phyloP scores from a whole-genome alignment of 2,113 vertebrate species.

The Mola mola region DNA sequence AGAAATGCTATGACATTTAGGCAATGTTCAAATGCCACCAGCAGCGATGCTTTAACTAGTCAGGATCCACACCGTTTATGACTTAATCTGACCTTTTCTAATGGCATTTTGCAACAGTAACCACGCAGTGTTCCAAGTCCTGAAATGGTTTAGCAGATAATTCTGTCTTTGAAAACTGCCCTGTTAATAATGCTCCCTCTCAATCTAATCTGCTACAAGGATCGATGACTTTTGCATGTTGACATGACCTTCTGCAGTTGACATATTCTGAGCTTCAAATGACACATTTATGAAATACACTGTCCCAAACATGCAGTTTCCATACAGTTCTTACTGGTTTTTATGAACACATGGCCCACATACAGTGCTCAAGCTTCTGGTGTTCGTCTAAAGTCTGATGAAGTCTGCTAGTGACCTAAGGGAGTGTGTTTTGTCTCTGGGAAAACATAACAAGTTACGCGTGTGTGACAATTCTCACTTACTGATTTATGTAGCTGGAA shows the following conservation, averaged over 20 bases:
- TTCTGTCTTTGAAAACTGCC: neutral
- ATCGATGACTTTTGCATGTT: constrained; percentile 4
- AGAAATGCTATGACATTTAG: constrained; percentile 41
- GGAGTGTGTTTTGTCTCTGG: constrained; percentile 21
- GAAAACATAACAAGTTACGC: constrained; percentile 13
- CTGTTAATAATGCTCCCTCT: constrained; percentile 4
- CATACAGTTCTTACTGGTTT: too few relatives aligned
- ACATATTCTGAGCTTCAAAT: neutral
- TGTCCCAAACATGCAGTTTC: neutral
- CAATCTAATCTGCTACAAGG: constrained; percentile 13
- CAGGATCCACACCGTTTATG: constrained; percentile 19
- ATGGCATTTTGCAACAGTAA: constrained; percentile 34
- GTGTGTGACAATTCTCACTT: constrained; percentile 7
- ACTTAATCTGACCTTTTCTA: constrained; percentile 45
- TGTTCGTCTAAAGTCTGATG: constrained; percentile 14
- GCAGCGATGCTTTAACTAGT: constrained; percentile 25
- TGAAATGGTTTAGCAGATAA: constrained; percentile 10
- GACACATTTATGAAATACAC: neutral
- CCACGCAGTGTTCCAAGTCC: constrained; percentile 1
- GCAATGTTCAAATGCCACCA: constrained; percentile 38
- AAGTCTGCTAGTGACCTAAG: constrained; percentile 22
- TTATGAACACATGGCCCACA: constrained; percentile 10
- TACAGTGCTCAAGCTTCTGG: constrained; percentile 7
- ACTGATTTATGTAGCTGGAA: constrained; percentile 40
- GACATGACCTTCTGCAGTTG: constrained; percentile 6